Conservation (phyloP, 2,113 vertebrate species). For the Rhea americana region DNA sequence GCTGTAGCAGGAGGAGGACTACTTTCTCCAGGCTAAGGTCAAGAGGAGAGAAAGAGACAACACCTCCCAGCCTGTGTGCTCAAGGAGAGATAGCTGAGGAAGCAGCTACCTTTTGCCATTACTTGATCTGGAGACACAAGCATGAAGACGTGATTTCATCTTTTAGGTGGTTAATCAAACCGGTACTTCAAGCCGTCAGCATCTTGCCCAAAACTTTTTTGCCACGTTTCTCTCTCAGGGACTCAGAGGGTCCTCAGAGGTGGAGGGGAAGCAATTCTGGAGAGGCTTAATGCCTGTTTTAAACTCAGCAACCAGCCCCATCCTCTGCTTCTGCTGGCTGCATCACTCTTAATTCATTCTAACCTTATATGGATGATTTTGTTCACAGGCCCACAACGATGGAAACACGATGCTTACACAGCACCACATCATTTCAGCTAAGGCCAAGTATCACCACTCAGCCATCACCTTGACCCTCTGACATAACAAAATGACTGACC, state of each 20-base stretch:
- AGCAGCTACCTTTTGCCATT: background rate
- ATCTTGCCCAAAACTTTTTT: background rate
- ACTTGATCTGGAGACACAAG: background rate
- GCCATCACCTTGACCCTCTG: slow-evolving; percentile 16
- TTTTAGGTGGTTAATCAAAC: slow-evolving; percentile 21
- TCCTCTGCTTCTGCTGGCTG: background rate
- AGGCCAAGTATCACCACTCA: background rate
- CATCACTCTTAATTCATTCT: background rate
- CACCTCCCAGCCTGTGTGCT: background rate
- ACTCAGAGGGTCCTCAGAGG: background rate
- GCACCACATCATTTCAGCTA: background rate
- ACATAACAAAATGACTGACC: background rate
- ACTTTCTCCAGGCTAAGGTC: background rate
- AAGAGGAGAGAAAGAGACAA: background rate
- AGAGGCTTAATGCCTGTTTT: background rate
- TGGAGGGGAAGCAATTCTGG: background rate
- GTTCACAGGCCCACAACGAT: background rate
- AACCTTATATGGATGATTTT: background rate
- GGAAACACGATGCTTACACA: background rate
- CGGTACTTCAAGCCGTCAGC: background rate
- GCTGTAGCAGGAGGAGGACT: background rate
- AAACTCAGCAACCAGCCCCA: background rate
- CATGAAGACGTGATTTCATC: background rate
- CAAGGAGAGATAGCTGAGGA: background rate
- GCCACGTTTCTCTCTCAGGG: background rate